phyloP scores from a whole-genome alignment of 2,888 invertebrate species.

The Aelia acuminata region DNA sequence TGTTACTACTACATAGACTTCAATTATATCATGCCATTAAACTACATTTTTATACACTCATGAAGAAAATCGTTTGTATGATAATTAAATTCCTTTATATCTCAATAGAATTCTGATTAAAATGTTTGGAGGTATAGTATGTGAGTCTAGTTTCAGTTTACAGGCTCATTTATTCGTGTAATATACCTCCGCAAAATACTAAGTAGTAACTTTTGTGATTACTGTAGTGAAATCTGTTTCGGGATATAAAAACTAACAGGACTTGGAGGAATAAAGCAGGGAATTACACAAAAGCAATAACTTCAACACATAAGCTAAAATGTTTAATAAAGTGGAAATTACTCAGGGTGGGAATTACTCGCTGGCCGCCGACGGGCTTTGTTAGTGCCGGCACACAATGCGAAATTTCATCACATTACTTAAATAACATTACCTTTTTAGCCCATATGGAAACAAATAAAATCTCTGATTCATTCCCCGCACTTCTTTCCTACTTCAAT shows the following conservation, averaged over 20 bases:
- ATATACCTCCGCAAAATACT: not conserved
- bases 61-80: too few species aligned
- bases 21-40: too few species aligned
- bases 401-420: conserved; percentile 21
- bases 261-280: not conserved
- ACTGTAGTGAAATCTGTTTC: not conserved
- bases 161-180: not conserved
- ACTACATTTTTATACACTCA: too few species aligned
- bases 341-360: not conserved
- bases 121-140: too few species aligned
- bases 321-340: conserved; percentile 51
- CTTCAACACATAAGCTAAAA: conserved; percentile 20
- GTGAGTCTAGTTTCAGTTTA: too few species aligned
- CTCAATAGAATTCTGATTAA: too few species aligned
- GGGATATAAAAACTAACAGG: not conserved
- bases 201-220: not conserved
- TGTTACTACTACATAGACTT: too few species aligned
- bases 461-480: not conserved
- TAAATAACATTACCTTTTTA: conserved; percentile 33
- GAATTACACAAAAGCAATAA: not conserved
- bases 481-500: not conserved
- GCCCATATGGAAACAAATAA: conserved; percentile 30
- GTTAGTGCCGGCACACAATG: not conserved
- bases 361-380: not conserved
- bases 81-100: too few species aligned